These are phyloP conservation scores for Chaetophractus vellerosus DNA, from an alignment of 2,797 vertebrate genomes.

Conservation along the genomic window DNA sequence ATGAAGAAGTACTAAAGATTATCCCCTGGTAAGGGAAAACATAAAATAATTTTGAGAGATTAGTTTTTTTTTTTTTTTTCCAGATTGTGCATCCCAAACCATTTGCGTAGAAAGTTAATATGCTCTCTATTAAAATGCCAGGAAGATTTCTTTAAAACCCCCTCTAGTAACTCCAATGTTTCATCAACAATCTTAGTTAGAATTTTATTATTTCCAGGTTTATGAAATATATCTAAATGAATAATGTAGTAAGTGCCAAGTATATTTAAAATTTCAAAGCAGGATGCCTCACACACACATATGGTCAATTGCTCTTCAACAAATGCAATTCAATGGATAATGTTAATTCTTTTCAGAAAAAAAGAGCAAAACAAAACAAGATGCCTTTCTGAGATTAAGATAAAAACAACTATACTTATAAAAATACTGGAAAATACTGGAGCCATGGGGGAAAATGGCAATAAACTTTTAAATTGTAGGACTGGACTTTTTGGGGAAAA, in stretches of 20 bases:
- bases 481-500: background rate
- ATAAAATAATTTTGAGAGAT: constrained; percentile 33
- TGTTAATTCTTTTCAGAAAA: too few relatives aligned
- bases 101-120: constrained; percentile 61
- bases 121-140: constrained; percentile 2
- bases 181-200: constrained; percentile 58
- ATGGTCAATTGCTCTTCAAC: too few relatives aligned
- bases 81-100: background rate
- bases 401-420: constrained; percentile 37
- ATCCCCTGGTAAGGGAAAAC: background rate
- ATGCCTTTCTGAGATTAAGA: constrained; percentile 33
- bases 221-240: constrained; percentile 49
- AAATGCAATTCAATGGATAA: too few relatives aligned
- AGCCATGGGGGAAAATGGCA: background rate
- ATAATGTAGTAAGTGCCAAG: constrained; percentile 63
- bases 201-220: constrained; percentile 66
- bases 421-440: constrained; percentile 65
- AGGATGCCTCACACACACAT: background rate
- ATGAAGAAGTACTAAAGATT: constrained; percentile 46
- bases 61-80: background rate
- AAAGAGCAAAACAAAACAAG: too few relatives aligned
- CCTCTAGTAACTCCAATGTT: constrained; percentile 33
- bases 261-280: constrained; percentile 65
- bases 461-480: constrained; percentile 43
- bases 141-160: constrained; percentile 54